phyloP scores from a whole-genome alignment of 2,888 invertebrate genomes.

The Desoria tigrina region DNA sequence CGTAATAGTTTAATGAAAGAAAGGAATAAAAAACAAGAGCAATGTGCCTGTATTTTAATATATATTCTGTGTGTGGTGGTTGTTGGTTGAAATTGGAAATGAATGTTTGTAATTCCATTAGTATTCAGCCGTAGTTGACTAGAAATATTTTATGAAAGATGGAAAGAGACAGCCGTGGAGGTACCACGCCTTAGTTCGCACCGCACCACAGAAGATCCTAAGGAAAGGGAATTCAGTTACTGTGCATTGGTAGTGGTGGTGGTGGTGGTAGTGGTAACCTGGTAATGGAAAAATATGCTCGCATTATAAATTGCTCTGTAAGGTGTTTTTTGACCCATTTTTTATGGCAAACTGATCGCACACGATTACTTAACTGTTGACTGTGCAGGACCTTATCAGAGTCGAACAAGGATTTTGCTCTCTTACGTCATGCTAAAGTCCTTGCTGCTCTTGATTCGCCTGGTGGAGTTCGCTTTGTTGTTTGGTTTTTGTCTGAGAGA shows the following conservation, averaged over 20 bases:
- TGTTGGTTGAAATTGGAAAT: constrained; percentile 3
- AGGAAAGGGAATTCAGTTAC: constrained; percentile 27
- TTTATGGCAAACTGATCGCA: constrained; percentile 49
- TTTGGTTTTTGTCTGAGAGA: no score
- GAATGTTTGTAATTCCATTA: not conserved
- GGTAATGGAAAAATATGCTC: constrained; percentile 12
- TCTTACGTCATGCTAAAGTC: constrained; percentile 5
- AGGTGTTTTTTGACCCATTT: constrained; percentile 47
- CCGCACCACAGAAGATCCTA: constrained; percentile 30
- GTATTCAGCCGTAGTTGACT: no score
- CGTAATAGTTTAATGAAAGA: not conserved
- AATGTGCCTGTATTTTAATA: no score
- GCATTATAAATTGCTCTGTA: constrained; percentile 9
- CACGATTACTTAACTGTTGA: constrained; percentile 33
- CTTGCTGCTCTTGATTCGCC: no score
- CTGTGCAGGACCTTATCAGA: constrained; percentile 20
- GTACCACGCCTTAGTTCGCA: constrained; percentile 50
- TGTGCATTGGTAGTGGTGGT: constrained; percentile 16
- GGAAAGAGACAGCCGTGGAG: constrained; percentile 39
- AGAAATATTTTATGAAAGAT: constrained; percentile 12
- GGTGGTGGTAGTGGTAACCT: no score
- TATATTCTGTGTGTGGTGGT: no score
- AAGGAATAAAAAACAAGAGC: not conserved
- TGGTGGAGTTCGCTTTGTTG: no score
- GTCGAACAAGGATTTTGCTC: constrained; percentile 22